A percentile compares a stretch with the other conserved stretches of the same genome.
Evolutionary conservation across 2,797 vertebrate species (phyloP).

Genomic region (Bovichtus variegatus): DNA sequence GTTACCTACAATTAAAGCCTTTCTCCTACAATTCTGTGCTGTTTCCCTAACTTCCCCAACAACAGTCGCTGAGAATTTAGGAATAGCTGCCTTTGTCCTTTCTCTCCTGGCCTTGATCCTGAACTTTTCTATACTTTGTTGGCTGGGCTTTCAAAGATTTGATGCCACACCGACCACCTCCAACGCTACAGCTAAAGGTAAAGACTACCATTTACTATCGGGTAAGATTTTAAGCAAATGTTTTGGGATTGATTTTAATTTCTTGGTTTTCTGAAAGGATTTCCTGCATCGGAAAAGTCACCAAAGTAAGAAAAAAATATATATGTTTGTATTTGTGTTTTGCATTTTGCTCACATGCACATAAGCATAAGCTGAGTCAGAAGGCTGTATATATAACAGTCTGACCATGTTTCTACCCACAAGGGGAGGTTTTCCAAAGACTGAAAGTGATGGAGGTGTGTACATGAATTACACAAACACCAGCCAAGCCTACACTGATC

Average conservation of each 20-base stretch:
- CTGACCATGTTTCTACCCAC: constrained; percentile 1
- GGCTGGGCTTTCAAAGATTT: constrained; percentile 27
- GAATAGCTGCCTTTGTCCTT: constrained; percentile 57
- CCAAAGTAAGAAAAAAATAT: constrained; percentile 56
- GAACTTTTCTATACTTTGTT: constrained; percentile 28
- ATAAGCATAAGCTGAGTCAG: background rate
- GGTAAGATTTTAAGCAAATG: background rate
- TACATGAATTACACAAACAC: constrained; percentile 78
- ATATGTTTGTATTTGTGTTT: background rate
- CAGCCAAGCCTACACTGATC: constrained; percentile 61
- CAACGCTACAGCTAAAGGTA: constrained; percentile 55
- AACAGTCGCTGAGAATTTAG: constrained; percentile 49
- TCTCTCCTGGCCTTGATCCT: constrained; percentile 56
- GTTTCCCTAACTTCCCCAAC: background rate
- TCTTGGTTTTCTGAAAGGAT: constrained; percentile 41
- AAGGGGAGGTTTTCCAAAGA: constrained; percentile 43
- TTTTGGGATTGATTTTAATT: background rate
- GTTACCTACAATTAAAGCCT: background rate
- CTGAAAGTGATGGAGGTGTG: constrained; percentile 42
- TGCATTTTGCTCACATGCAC: background rate
- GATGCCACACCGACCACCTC: background rate
- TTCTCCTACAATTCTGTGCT: constrained; percentile 3
- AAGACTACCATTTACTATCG: background rate
- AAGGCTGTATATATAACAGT: background rate
- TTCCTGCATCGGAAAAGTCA: constrained; percentile 18